These are phyloP conservation scores for Psettodes erumei DNA, from an alignment of 2,113 vertebrate species.

Conservation along the genomic window DNA sequence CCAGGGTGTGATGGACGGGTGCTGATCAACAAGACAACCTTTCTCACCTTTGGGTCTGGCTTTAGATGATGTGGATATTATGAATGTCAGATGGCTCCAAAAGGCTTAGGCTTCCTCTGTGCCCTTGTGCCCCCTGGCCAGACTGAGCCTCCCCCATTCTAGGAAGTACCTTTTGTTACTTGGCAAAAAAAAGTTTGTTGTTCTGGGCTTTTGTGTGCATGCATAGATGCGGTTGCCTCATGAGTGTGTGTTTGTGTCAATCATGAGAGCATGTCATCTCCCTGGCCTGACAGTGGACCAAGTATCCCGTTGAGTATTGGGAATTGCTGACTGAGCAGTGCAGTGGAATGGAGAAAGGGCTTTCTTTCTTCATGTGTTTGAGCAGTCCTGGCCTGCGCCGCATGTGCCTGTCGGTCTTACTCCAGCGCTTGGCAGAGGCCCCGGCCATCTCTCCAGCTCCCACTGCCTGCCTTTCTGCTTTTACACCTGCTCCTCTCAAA, in stretches of 20 bases:
- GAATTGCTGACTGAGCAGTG: constrained; percentile 44
- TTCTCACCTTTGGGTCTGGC: constrained; percentile 55
- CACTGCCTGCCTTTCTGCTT: constrained; percentile 45
- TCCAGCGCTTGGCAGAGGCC: constrained; percentile 49
- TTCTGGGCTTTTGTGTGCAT: constrained; percentile 44
- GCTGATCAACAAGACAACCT: constrained; percentile 58
- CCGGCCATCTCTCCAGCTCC: constrained; percentile 29
- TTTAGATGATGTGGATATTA: constrained; percentile 41
- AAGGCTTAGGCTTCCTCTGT: constrained; percentile 56
- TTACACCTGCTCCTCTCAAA: constrained; percentile 58
- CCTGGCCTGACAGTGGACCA: constrained; percentile 24
- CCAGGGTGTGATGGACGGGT: constrained; percentile 57
- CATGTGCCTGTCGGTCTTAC: constrained; percentile 46
- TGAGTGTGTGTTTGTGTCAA: constrained; percentile 38
- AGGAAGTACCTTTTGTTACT: constrained; percentile 57
- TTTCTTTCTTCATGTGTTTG: constrained; percentile 58
- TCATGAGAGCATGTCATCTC: constrained; percentile 33
- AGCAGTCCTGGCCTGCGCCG: constrained; percentile 30
- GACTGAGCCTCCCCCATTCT: constrained; percentile 30
- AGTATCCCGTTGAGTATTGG: constrained; percentile 35
- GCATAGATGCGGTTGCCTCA: constrained; percentile 32
- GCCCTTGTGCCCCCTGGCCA: constrained; percentile 35
- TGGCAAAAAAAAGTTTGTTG: constrained; percentile 39
- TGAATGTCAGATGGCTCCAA: constrained; percentile 62
- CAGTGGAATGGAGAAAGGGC: constrained; percentile 22